A percentile compares a stretch with the other conserved stretches of the same genome.
Conservation (phyloP, 2,797 vertebrate species). For the Bovichtus diacanthus region DNA sequence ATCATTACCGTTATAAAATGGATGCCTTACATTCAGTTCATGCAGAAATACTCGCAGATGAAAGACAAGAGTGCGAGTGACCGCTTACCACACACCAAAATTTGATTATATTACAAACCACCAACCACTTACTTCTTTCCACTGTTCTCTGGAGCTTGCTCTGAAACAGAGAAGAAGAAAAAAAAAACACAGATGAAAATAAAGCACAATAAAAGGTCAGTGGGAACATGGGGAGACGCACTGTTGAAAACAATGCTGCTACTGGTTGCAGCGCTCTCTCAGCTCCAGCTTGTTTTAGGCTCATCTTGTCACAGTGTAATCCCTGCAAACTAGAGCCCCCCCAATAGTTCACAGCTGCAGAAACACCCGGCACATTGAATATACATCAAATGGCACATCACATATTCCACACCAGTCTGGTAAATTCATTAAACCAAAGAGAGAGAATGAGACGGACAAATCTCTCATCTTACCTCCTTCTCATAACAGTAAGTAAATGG, state of each 20-base stretch:
- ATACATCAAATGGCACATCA: not conserved
- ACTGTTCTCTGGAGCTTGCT: constrained; percentile 88
- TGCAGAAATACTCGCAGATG: constrained; percentile 22
- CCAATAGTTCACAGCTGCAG: constrained; percentile 44
- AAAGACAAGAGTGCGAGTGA: constrained; percentile 2
- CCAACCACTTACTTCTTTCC: constrained; percentile 92
- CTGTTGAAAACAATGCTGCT: not conserved
- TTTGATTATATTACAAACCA: constrained; percentile 27
- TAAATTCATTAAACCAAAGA: constrained; percentile 20
- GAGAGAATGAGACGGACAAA: constrained; percentile 1
- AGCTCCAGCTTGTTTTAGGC: not conserved
- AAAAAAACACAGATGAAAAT: constrained; percentile 5
- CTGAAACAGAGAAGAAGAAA: constrained; percentile 79
- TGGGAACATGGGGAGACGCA: not conserved
- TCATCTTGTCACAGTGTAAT: constrained; percentile 7
- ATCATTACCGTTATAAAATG: not conserved
- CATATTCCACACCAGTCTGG: constrained; percentile 23
- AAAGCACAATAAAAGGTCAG: not conserved
- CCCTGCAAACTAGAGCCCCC: not conserved
- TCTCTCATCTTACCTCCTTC: constrained; percentile 41
- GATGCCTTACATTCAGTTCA: not conserved
- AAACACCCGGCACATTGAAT: constrained; percentile 13
- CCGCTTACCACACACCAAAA: constrained; percentile 27
- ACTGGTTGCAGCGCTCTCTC: not conserved
- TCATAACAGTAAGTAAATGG: constrained; percentile 15